Base-by-base conservation (phyloP, 1,140 invertebrate genomes). In the Olivierus martensii region DNA sequence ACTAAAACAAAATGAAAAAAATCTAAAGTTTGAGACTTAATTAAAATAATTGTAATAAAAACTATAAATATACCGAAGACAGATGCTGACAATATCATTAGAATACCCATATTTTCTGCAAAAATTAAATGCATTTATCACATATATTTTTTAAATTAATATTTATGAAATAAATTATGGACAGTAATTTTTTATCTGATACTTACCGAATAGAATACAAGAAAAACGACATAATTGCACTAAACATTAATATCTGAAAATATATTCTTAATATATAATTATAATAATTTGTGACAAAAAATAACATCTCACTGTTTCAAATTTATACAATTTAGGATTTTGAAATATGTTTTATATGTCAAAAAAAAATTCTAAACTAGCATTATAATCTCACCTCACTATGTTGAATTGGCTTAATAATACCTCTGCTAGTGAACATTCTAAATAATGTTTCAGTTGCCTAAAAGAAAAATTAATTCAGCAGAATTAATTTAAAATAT, bases 391-490 rank as follows among this genome's bases (percentile, higher is more conserved):
- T 56, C 53, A 67, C 74, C 67, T 83, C 77, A 18, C 82, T 83
- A 63, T 77, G 65, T 28, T 73, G 72, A 54, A 85, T 66, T 10
- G 76, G 73, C 10, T 65, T 72, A 19, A 82, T 69, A 53, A 77
- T 75, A 52, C 79, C 76, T 58, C 80, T 68, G 4, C 73, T 73
- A 34, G 79, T 71, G 41, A 44, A 41, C 83, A 86, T 86, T 57
- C 75, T 75, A 67, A 82, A 86, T 18, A 83, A 62, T 6, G 82
- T 81, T 73, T 87, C 84, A 15, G 81, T 80, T 21, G 83, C 84
- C 71, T 80, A 52, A 47, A 66, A 66, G n/a, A n/a, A n/a, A n/a
- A n/a, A n/a, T n/a, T n/a, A n/a, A n/a, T n/a, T n/a, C n/a, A n/a
- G n/a, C n/a, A n/a, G n/a, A n/a, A n/a, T n/a, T n/a, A n/a, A n/a